Evolutionary conservation across 2,797 vertebrate genomes (phyloP), one percentile per base, ranked within the genome.

Genomic region (Mormyrus proboscirostris): DNA sequence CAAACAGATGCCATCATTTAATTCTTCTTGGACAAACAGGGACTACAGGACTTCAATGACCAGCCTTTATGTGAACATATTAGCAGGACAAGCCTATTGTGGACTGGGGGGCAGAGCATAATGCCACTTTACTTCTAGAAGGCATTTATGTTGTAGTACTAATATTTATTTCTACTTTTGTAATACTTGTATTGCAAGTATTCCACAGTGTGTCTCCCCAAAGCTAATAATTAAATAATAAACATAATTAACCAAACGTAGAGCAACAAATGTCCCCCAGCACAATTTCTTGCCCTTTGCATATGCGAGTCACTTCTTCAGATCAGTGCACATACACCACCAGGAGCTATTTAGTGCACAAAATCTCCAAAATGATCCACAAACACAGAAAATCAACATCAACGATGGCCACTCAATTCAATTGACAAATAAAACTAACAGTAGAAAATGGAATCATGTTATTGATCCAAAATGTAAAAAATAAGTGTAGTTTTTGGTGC

Each of bases 201-300:
- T 49, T 47, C 44, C 44, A 49, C 44, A 83, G 44, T 83, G 76
- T 84, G 49, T 84, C 82, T 50, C 82, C 44, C n/a, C 7, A 83
- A 83, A 83, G 41, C 62, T 69, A 69, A 33, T 69, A 69, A 33
- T 69, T 69, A 69, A 69, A 69, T 69, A 69, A 69, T 69, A 69
- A 69, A 14, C 62, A 69, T 69, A 69, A 69, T 69, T 69, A 69
- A 29, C 62, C 25, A 69, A 69, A 69, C 62, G 10, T 33, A 69
- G 62, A 69, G 62, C 10, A 33, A 33, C 25, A 69, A 33, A 69
- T 14, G 62, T 69, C 62, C 62, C 25, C 9, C 62, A 69, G 62
- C 62, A 69, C 25, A 69, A 69, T 69, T 69, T 69, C 62, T 69
- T 69, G 25, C 62, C 25, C 62, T 69, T 69, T 69, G 62, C 62